These are phyloP conservation scores for Lepus timidus DNA, from an alignment of 2,113 vertebrate species.

Conservation along the genomic window DNA sequence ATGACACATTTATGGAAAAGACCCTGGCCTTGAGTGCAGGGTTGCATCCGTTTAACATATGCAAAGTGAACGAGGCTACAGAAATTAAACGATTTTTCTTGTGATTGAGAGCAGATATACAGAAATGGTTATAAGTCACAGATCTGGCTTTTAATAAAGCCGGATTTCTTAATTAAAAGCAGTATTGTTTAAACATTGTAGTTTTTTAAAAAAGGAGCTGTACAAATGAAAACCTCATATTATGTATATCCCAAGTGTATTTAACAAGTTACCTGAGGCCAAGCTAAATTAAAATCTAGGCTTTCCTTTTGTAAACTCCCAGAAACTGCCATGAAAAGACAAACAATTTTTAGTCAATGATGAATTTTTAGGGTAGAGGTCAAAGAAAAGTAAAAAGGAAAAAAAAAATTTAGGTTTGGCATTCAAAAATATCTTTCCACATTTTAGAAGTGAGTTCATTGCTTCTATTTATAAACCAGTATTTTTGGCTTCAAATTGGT, in stretches of 20 bases:
- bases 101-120: conserved; percentile 89
- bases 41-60: conserved; percentile 85
- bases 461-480: conserved; percentile 69
- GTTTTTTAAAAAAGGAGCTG: conserved; percentile 71
- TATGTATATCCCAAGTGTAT: conserved; percentile 83
- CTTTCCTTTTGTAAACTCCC: conserved; percentile 83
- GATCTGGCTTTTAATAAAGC: conserved; percentile 87
- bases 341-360: conserved; percentile 79
- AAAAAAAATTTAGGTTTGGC: conserved; percentile 64
- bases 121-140: conserved; percentile 84
- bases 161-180: conserved; percentile 89
- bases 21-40: conserved; percentile 78
- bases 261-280: conserved; percentile 85
- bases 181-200: conserved; percentile 85
- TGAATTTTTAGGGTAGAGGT: conserved; percentile 80
- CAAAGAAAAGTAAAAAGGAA: conserved; percentile 63
- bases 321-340: conserved; percentile 76
- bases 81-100: conserved; percentile 83
- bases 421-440: conserved; percentile 82
- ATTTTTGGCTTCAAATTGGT: conserved; percentile 67
- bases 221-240: conserved; percentile 81
- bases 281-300: conserved; percentile 84
- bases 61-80: conserved; percentile 84
- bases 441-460: conserved; percentile 72
- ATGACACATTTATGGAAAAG: conserved; percentile 83